Evolutionary conservation across 1,140 invertebrate species (phyloP), one percentile per base, ranked within the genome.

Genomic region (Mactra quadrangularis): DNA sequence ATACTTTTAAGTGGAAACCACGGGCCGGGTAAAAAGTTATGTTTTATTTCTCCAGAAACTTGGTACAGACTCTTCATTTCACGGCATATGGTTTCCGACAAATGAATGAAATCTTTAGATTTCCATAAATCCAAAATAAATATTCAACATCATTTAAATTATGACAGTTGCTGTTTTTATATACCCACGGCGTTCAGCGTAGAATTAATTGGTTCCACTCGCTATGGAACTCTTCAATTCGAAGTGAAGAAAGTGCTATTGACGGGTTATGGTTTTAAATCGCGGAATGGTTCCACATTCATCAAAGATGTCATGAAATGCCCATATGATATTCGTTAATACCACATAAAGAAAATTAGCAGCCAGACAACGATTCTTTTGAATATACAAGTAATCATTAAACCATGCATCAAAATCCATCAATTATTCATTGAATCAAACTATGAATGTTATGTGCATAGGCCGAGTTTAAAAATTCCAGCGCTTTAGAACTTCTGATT

Each of bases 61-160:
- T 50, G 50, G 66, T 71, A 38, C 66, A 71, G 45, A 22, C 77
- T 53, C 77, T 81, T 60, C 64, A 81, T 25, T 27, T 60, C 52
- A 47, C 59, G 71, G 68, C 79, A 74, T 82, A 82, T 82, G 79
- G 68, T 74, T 82, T 75, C 71, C 53, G 27, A 75, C 47, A 72
- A 64, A 72, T 70, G 72, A 64, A 74, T 55, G 70, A 66, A 64
- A 64, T 74, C 50, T 82, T 74, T 38, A 74, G 70, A 82, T 82
- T 53, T 60, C 66, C 79, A 82, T 82, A 82, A 82, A 82, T 82
- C 71, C 79, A 82, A 82, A 74, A 82, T 82, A 82, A 82, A 82
- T 82, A 82, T 64, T 74, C 70, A 64, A 50, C 79, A 82, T 82
- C 70, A 66, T 74, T 74, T 74, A 60, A 53, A 82, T 82, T 82